These are phyloP conservation scores for Apis dorsata DNA, from an alignment of 1,140 invertebrate genomes.

Conservation along the genomic window DNA sequence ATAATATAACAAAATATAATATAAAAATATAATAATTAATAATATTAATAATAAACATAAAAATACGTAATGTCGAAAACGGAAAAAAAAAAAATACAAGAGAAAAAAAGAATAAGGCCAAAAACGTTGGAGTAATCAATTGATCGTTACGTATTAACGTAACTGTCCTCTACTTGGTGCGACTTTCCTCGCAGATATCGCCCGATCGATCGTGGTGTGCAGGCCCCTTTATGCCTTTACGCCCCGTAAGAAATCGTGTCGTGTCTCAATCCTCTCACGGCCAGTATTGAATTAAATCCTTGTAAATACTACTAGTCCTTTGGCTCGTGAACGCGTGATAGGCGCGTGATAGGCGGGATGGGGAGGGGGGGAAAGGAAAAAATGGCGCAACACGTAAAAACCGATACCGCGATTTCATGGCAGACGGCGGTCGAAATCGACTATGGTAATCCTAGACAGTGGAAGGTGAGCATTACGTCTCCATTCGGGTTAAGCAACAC, in stretches of 20 bases:
- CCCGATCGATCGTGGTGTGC: not conserved
- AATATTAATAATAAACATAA: no score
- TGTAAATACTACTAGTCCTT: slow-evolving; percentile 5
- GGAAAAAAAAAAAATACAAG: no score
- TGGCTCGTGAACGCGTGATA: slow-evolving; percentile 6
- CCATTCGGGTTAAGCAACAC: slow-evolving; percentile 42
- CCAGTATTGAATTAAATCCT: slow-evolving; percentile 36
- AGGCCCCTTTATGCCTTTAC: not conserved
- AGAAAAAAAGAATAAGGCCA: no score
- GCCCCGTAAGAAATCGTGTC: not conserved
- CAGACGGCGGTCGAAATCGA: slow-evolving; percentile 39
- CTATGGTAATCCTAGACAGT: slow-evolving; percentile 49
- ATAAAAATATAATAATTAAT: no score
- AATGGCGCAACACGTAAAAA: slow-evolving; percentile 8
- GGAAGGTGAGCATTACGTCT: slow-evolving; percentile 49
- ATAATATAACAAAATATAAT: no score
- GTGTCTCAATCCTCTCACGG: not conserved
- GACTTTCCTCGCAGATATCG: no score
- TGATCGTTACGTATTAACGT: no score
- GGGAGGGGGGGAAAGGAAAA: not conserved
- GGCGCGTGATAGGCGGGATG: no score
- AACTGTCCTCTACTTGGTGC: no score
- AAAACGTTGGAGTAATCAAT: no score
- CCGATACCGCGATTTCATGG: slow-evolving; percentile 31
- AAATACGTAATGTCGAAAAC: no score